phyloP scores from a whole-genome alignment of 2,888 invertebrate species.

The Pandemis corylana region DNA sequence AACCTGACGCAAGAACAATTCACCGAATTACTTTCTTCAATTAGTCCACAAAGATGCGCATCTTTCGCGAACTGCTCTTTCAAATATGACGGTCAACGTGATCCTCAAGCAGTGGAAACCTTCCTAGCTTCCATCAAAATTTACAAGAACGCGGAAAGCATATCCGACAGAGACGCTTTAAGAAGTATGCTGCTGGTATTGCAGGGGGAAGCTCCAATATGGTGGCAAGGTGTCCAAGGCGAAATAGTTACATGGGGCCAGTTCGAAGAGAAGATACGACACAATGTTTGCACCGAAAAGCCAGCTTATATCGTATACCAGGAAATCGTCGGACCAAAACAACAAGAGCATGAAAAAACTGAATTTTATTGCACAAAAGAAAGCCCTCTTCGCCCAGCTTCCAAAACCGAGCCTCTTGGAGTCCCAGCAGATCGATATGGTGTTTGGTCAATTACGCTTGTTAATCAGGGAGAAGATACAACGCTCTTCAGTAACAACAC shows the following conservation, averaged over 20 bases:
- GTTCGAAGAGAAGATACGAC: conserved; percentile 20
- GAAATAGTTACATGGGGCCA: conserved; percentile 30
- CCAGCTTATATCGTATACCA: conserved; percentile 41
- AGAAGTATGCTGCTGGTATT: conserved; percentile 12
- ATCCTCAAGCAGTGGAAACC: not conserved
- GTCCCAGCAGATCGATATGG: conserved; percentile 6
- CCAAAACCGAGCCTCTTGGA: not conserved
- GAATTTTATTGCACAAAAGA: not conserved
- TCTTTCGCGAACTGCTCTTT: not conserved
- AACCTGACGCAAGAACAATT: too few relatives aligned
- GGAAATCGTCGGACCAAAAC: conserved; percentile 23
- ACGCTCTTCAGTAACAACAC: not conserved
- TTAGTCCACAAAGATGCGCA: too few relatives aligned
- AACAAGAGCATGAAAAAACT: not conserved
- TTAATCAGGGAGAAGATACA: not conserved
- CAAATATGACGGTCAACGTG: not conserved
- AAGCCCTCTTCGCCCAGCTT: not conserved
- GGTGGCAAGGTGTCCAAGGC: conserved; percentile 42
- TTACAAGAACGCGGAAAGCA: conserved; percentile 10
- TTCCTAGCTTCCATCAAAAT: conserved; percentile 22
- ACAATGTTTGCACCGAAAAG: conserved; percentile 41
- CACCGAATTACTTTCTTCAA: too few relatives aligned
- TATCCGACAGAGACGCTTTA: not conserved
- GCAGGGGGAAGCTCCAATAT: conserved; percentile 33
- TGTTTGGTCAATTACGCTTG: not conserved